Conservation (phyloP, 2,113 vertebrate genomes). For the Saiga tatarica region DNA sequence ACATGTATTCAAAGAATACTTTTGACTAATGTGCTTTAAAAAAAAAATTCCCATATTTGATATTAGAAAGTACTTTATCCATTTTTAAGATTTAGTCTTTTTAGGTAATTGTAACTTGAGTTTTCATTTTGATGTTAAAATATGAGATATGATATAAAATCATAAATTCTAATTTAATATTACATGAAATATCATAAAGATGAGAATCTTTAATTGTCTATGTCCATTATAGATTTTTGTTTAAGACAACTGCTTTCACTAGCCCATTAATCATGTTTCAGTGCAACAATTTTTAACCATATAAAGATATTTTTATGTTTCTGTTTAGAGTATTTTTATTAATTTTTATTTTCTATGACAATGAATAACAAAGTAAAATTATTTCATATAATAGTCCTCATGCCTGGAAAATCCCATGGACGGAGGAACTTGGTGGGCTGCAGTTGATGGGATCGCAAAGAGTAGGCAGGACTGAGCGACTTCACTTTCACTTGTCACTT, state of each 20-base stretch:
- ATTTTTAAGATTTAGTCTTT: neutral
- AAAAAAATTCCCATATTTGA: neutral
- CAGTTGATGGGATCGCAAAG: too few species aligned
- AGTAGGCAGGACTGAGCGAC: too few species aligned
- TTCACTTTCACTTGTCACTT: too few species aligned
- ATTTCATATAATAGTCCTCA: neutral
- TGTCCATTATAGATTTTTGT: neutral
- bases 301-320: neutral
- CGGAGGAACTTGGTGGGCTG: too few species aligned
- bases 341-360: constrained; percentile 7
- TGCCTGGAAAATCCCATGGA: too few species aligned
- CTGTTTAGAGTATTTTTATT: neutral
- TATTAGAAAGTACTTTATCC: neutral
- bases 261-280: neutral
- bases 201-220: neutral
- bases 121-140: neutral
- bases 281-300: neutral
- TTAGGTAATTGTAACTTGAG: neutral
- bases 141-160: neutral
- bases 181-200: neutral
- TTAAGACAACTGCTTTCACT: neutral
- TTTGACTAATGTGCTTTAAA: neutral
- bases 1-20: neutral
- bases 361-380: neutral
- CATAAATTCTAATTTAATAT: neutral